These are phyloP conservation scores for Drosophila leontia DNA, from an alignment of 1,140 invertebrate genomes.

Conservation along the genomic window DNA sequence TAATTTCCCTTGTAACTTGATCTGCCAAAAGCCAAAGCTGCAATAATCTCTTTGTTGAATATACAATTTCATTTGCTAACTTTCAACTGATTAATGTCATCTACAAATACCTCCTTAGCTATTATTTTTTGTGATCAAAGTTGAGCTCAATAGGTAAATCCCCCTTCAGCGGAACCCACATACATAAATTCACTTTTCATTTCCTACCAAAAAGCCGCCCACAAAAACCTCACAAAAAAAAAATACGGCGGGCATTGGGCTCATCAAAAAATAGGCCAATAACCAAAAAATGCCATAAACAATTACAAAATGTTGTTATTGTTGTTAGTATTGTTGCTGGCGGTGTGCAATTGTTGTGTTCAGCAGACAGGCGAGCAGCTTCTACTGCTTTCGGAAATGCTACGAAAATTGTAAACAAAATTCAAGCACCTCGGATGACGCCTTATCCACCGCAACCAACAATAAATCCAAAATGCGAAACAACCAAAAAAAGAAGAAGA, in stretches of 20 bases:
- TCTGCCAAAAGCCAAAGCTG: constrained; percentile 9
- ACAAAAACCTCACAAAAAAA: constrained; percentile 39
- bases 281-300: constrained; percentile 65
- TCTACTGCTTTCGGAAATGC: constrained; percentile 67
- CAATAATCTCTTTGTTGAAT: constrained; percentile 10
- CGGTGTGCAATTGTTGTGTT: constrained; percentile 46
- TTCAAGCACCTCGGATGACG: constrained; percentile 47
- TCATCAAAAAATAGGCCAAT: constrained; percentile 74
- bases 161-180: constrained; percentile 37
- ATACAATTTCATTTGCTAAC: constrained; percentile 41
- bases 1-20: constrained; percentile 20
- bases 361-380: constrained; percentile 42
- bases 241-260: constrained; percentile 15
- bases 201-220: constrained; percentile 44
- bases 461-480: constrained; percentile 1
- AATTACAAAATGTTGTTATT: constrained; percentile 48
- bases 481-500: constrained; percentile 15
- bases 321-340: constrained; percentile 12
- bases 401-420: constrained; percentile 54
- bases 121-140: constrained; percentile 4
- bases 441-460: constrained; percentile 37
- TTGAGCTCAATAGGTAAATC: constrained; percentile 32
- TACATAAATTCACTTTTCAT: constrained; percentile 37
- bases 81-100: constrained; percentile 57
- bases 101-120: constrained; percentile 18